phyloP scores from a whole-genome alignment of 2,113 vertebrate genomes.

The Pseudopipra pipra region DNA sequence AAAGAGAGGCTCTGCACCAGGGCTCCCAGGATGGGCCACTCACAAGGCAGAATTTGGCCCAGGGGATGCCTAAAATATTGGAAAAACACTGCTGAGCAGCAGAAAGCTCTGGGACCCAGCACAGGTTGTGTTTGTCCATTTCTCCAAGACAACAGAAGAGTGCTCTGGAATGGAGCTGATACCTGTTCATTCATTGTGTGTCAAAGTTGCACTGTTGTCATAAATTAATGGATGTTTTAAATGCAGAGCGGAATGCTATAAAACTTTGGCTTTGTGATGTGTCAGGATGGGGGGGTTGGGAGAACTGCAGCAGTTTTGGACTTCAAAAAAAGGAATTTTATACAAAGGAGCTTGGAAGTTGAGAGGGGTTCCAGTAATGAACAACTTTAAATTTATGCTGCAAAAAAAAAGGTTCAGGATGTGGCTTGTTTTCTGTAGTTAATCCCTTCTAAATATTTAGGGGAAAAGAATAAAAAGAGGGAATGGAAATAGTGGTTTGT shows the following conservation, averaged over 20 bases:
- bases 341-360: not conserved
- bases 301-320: not conserved
- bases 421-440: not conserved
- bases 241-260: not conserved
- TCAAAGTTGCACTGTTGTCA: not conserved
- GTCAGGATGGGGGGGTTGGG: not conserved
- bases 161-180: not conserved
- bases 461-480: not conserved
- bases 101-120: not conserved
- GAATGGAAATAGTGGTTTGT: not conserved
- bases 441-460: conserved; percentile 26
- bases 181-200: not conserved
- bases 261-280: not conserved
- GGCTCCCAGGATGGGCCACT: not conserved
- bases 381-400: not conserved
- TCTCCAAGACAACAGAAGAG: not conserved
- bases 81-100: not conserved
- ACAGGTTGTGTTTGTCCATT: not conserved
- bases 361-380: not conserved
- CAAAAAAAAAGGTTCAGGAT: not conserved
- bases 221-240: not conserved
- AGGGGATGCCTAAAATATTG: not conserved
- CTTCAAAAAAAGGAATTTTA: not conserved
- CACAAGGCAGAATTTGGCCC: not conserved
- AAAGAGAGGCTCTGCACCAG: not conserved